A percentile compares a stretch with the other conserved stretches of the same genome.
phyloP scores from a whole-genome alignment of 2,888 invertebrate species.

The Theretra japonica region DNA sequence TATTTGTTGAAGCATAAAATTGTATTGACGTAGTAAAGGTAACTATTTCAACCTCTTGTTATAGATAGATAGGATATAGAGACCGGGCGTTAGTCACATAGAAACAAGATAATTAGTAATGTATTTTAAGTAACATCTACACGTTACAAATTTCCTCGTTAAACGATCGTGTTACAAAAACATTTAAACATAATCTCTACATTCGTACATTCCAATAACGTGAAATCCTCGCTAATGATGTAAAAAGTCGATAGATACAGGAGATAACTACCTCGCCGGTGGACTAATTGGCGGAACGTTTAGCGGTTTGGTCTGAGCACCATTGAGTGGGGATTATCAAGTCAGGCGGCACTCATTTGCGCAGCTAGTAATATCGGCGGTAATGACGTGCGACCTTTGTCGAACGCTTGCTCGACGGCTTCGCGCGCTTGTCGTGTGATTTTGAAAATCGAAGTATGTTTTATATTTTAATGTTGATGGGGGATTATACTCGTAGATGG shows the following conservation, averaged over 20 bases:
- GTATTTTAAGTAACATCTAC: too few relatives aligned
- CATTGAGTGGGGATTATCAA: constrained; percentile 28
- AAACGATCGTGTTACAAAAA: background rate
- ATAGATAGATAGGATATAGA: too few relatives aligned
- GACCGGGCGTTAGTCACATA: too few relatives aligned
- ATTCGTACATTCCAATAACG: constrained; percentile 5
- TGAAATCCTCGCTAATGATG: constrained; percentile 31
- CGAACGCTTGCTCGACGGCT: background rate
- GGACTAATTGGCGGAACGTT: constrained; percentile 32
- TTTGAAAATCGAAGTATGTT: constrained; percentile 4
- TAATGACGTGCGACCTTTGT: constrained; percentile 17
- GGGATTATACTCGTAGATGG: too few relatives aligned
- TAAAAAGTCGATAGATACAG: constrained; percentile 22
- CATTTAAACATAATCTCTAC: background rate
- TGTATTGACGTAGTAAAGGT: too few relatives aligned
- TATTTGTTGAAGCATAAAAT: too few relatives aligned
- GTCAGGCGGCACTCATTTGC: constrained; percentile 22
- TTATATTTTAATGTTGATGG: background rate
- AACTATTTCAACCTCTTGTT: too few relatives aligned
- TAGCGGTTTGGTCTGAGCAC: constrained; percentile 30
- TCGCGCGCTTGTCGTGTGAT: background rate
- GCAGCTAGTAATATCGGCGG: constrained; percentile 18
- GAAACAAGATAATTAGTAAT: too few relatives aligned
- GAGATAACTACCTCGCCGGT: constrained; percentile 17
- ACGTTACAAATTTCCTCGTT: background rate